Evolutionary conservation across 2,113 vertebrate species (phyloP).

Genomic region (Thalassarche chlororhynchos): DNA sequence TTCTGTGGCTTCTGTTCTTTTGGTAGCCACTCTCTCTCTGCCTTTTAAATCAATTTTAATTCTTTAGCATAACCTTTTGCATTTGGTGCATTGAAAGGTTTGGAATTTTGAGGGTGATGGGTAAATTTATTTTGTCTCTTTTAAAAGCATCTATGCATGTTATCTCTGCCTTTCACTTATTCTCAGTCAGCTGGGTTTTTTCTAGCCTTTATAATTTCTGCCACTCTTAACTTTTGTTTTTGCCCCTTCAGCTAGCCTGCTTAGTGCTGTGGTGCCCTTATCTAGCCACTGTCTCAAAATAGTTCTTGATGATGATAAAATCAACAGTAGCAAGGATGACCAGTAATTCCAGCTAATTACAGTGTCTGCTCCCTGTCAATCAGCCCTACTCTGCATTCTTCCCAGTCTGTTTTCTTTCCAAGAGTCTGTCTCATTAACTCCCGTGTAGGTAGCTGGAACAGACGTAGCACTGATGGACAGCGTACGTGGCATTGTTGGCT

Average conservation of each 20-base stretch:
- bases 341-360: not conserved
- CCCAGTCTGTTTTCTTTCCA: not conserved
- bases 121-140: not conserved
- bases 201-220: not conserved
- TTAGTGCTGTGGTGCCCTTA: not conserved
- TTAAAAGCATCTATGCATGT: not conserved
- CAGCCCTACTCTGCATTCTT: not conserved
- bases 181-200: not conserved
- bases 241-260: not conserved
- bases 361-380: not conserved
- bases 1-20: not conserved
- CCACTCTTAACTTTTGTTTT: not conserved
- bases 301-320: not conserved
- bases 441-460: fast-evolving
- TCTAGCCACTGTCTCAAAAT: not conserved
- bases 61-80: not conserved
- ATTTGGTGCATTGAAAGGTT: not conserved
- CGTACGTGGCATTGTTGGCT: fast-evolving
- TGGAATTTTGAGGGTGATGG: not conserved
- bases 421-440: fast-evolving
- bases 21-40: not conserved
- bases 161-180: not conserved
- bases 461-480: not conserved
- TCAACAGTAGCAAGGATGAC: not conserved
- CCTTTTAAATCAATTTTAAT: not conserved